Evolutionary conservation across 1,140 invertebrate genomes (phyloP).

Genomic region (Phortica variegata): DNA sequence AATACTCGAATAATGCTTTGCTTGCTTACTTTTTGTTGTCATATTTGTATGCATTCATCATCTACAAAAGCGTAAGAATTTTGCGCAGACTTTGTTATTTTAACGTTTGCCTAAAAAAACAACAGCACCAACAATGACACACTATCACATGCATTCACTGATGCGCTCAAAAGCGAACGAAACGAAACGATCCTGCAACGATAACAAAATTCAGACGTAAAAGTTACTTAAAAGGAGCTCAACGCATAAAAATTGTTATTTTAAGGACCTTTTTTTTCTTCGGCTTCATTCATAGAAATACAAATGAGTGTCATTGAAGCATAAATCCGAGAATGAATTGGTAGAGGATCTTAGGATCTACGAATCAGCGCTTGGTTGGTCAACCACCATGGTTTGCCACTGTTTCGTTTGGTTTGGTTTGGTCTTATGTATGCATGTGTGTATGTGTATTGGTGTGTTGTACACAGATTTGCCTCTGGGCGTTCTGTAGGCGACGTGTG

Average conservation of each 20-base stretch:
- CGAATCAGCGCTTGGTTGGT: too few species aligned
- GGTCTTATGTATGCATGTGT: slow-evolving; percentile 1
- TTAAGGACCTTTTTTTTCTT: slow-evolving; percentile 37
- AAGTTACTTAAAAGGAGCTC: slow-evolving; percentile 45
- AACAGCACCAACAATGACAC: slow-evolving; percentile 23
- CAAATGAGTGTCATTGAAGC: too few species aligned
- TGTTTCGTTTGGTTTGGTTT: slow-evolving; percentile 14
- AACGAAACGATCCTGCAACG: slow-evolving; percentile 23
- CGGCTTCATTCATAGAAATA: slow-evolving; percentile 9
- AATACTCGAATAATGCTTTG: too few species aligned
- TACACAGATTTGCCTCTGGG: slow-evolving; percentile 9
- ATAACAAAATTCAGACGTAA: slow-evolving; percentile 46
- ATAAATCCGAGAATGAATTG: slow-evolving; percentile 14
- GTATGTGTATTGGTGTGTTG: slow-evolving; percentile 18
- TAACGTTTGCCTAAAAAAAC: slow-evolving; percentile 36
- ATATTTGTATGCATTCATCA: too few species aligned
- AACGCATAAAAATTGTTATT: slow-evolving; percentile 37
- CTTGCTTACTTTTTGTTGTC: too few species aligned
- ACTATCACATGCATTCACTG: too few species aligned
- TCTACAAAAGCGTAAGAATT: too few species aligned
- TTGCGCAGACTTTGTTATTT: slow-evolving; percentile 2
- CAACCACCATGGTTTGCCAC: slow-evolving; percentile 46
- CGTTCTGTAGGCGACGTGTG: slow-evolving; percentile 28
- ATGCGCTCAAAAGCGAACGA: too few species aligned
- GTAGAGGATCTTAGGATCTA: slow-evolving; percentile 30